Percentiles rank a stretch among this genome's conserved stretches.
Conservation (phyloP, 2,888 invertebrate genomes). For the Idaea aversata region DNA sequence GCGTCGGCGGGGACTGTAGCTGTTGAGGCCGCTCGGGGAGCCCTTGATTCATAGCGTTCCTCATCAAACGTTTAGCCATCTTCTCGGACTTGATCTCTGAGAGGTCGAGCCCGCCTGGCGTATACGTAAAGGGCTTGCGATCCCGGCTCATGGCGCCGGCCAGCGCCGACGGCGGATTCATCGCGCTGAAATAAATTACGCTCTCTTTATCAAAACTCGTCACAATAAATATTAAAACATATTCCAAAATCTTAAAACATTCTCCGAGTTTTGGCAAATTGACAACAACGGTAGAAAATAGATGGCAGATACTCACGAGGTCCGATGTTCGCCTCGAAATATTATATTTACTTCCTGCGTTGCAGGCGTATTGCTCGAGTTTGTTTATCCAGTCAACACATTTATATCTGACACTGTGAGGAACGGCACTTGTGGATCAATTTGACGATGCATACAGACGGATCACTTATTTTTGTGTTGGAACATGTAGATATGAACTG, state of each 20-base stretch:
- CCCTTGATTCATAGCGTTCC: conserved; percentile 83
- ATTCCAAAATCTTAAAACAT: conserved; percentile 43
- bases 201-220: conserved; percentile 35
- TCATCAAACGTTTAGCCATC: conserved; percentile 88
- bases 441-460: conserved; percentile 62
- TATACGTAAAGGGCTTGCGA: conserved; percentile 97
- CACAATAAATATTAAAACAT: conserved; percentile 42
- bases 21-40: conserved; percentile 82
- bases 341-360: conserved; percentile 61
- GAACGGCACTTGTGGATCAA: conserved; percentile 48
- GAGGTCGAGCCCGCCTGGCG: conserved; percentile 94
- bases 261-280: conserved; percentile 62
- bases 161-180: conserved; percentile 91
- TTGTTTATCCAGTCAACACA: conserved; percentile 51
- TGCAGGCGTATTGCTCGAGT: conserved; percentile 35
- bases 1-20: conserved; percentile 70
- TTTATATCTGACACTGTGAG: conserved; percentile 48
- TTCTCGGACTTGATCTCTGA: conserved; percentile 94
- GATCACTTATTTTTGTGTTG: conserved; percentile 65
- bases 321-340: conserved; percentile 48
- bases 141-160: conserved; percentile 95
- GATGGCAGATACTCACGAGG: conserved; percentile 68
- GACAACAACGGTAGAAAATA: conserved; percentile 67
- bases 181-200: conserved; percentile 65
- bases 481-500: conserved; percentile 72